Evolutionary conservation across 2,888 invertebrate species (phyloP).

Genomic region (Ashinkailepas kermadecensis): DNA sequence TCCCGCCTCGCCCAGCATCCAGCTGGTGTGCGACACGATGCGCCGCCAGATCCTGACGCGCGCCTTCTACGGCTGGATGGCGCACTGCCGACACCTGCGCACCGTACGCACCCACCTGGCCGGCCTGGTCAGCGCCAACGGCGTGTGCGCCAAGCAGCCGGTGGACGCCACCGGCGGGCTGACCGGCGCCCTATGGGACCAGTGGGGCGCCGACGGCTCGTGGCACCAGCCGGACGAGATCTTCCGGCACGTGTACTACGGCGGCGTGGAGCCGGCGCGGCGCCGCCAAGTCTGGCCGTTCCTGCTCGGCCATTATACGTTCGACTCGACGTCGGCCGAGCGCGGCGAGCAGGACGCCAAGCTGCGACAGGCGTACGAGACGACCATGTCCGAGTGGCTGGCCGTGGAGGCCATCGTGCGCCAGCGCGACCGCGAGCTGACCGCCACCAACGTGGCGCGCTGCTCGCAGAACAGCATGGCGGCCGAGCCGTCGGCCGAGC

Average conservation of each 20-base stretch:
- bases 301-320: constrained; percentile 74
- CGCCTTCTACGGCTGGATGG: constrained; percentile 94
- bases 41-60: constrained; percentile 86
- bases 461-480: constrained; percentile 51
- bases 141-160: constrained; percentile 52
- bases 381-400: constrained; percentile 90
- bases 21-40: constrained; percentile 89
- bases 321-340: constrained; percentile 61
- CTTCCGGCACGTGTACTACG: constrained; percentile 74
- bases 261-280: constrained; percentile 72
- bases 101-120: constrained; percentile 88
- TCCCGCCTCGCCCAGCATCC: constrained; percentile 38
- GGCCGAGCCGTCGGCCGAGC: constrained; percentile 44
- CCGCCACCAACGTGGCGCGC: constrained; percentile 75
- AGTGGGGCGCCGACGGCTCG: constrained; percentile 49
- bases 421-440: constrained; percentile 70
- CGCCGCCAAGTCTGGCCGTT: constrained; percentile 73
- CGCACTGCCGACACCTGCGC: constrained; percentile 83
- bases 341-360: constrained; percentile 55
- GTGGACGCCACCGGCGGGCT: constrained; percentile 49
- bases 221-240: constrained; percentile 56
- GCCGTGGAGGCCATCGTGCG: constrained; percentile 87
- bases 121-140: constrained; percentile 68
- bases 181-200: constrained; percentile 66
- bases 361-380: constrained; percentile 66